Evolutionary conservation across 2,113 vertebrate species (phyloP), one percentile per base, ranked within the genome.

Genomic region (Tragelaphus strepsiceros): DNA sequence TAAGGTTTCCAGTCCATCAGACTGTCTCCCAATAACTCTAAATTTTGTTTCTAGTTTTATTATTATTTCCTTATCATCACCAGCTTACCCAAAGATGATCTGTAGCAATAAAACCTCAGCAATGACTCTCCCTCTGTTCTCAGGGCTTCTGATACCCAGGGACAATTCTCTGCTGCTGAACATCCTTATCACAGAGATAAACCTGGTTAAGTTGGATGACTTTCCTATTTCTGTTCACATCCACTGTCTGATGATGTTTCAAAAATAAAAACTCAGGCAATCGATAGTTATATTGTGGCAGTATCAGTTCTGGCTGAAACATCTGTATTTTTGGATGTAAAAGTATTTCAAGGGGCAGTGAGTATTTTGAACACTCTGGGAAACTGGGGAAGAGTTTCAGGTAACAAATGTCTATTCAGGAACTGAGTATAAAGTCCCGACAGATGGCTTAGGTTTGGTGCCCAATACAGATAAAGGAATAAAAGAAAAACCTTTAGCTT

Each of bases 361-460:
- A 98, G 91, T 88, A 30, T 90, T 97, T 96, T 97, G 51, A 96
- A 98, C 93, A 93, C 0, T 67, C 74, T 97, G 90, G 88, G 93
- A 98, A 98, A 97, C 97, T 35, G 95, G 88, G 96, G 86, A 88
- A 96, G 93, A 96, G 86, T 98, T 98, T 93, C 96, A 94, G 96
- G 88, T 98, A 98, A 98, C 94, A 98, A 98, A 97, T 96, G 93
- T 94, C 92, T 97, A 84, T 97, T 98, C 96, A 98, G 90, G 54
- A 93, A 94, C 54, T 74, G 97, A 97, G 56, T 61, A 96, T 78
- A 98, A 97, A 85, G 71, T 77, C 94, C 82, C 90, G 89, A 98
- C 53, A 90, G 94, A 97, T 95, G 88, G 97, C 85, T 98, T 91
- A 93, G 96, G 92, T 89, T 96, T 97, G 96, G 94, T 97, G 95